A percentile compares a stretch with the other conserved stretches of the same genome.
Conservation (phyloP, 2,113 vertebrate genomes). For the Crotalus helleri region DNA sequence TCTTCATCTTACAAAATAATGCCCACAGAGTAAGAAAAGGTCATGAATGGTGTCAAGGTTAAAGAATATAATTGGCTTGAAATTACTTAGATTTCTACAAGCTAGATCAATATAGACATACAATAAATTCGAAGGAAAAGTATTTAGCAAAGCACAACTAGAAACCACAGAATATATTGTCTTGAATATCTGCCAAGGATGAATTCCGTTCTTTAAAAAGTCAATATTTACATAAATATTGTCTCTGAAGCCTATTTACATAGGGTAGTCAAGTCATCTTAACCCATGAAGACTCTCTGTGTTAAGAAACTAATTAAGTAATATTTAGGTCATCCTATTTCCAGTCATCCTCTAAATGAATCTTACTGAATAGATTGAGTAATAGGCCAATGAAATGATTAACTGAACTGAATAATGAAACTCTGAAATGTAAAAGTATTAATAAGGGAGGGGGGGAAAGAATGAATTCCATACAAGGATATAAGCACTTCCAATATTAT, state of each 20-base stretch:
- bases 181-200: background rate
- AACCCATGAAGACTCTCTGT: background rate
- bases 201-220: background rate
- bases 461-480: slow-evolving; percentile 57
- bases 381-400: background rate
- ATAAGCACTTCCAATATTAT: slow-evolving; percentile 63
- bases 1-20: background rate
- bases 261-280: background rate
- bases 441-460: background rate
- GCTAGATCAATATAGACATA: background rate
- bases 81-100: background rate
- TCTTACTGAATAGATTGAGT: background rate
- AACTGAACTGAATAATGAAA: background rate
- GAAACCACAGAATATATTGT: background rate
- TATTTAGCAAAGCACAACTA: background rate
- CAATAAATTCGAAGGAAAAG: background rate
- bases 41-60: background rate
- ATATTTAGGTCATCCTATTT: background rate
- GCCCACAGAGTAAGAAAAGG: background rate
- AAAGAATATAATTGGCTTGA: background rate
- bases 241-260: background rate
- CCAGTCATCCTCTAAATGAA: background rate
- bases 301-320: background rate
- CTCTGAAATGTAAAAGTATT: slow-evolving; percentile 22
- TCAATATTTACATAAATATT: background rate